These are phyloP conservation scores for Neotoma lepida DNA, from an alignment of 2,113 vertebrate species.

Conservation along the genomic window DNA sequence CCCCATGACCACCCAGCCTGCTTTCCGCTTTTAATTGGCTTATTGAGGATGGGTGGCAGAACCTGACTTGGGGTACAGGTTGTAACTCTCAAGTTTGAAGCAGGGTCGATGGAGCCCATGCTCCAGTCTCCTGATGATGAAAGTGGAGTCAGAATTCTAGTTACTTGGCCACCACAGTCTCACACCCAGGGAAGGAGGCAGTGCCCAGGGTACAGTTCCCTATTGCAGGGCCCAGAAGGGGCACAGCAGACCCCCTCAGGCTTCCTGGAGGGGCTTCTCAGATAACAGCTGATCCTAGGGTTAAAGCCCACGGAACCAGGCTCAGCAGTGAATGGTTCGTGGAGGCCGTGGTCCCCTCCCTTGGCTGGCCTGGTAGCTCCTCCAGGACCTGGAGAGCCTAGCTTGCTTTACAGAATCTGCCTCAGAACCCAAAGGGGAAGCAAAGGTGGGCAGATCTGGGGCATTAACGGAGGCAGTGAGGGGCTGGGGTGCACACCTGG, in stretches of 20 bases:
- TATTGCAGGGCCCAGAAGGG: neutral
- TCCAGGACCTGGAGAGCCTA: neutral
- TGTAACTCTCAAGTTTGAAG: neutral
- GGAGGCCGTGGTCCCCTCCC: neutral
- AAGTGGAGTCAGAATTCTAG: neutral
- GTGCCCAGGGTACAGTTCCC: neutral
- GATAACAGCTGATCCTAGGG: slow-evolving; percentile 63
- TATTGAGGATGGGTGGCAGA: neutral
- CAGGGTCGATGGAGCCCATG: neutral
- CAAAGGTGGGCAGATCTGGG: slow-evolving; percentile 30
- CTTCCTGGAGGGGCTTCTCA: slow-evolving; percentile 58
- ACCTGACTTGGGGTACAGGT: neutral
- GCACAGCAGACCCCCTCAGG: neutral
- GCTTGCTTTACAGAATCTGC: neutral
- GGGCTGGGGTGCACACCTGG: too few species aligned
- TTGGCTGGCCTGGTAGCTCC: neutral
- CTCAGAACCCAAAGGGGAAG: neutral
- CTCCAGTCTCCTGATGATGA: neutral
- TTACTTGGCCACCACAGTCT: neutral
- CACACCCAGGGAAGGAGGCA: neutral
- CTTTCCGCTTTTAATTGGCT: neutral
- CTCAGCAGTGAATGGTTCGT: slow-evolving; percentile 65
- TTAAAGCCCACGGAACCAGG: slow-evolving; percentile 70
- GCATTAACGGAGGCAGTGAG: neutral
- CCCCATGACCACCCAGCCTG: neutral